Percentiles rank a stretch among this genome's conserved stretches.
Conservation (phyloP, 2,113 vertebrate species). For the Cephalopholis sonnerati region DNA sequence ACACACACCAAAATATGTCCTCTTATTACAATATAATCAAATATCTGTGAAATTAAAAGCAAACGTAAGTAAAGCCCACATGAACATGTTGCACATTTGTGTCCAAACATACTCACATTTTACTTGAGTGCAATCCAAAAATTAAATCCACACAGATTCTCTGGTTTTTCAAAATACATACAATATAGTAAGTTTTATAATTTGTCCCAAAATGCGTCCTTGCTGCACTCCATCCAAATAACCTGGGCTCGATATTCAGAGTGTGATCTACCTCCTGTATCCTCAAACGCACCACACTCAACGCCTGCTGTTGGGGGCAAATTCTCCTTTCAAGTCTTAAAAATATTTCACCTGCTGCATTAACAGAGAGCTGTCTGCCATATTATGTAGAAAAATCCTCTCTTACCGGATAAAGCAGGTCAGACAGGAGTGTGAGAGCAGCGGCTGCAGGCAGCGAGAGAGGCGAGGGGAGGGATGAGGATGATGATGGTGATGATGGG, state of each 20-base stretch:
- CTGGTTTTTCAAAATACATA: conserved; percentile 3
- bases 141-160: not conserved
- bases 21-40: not conserved
- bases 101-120: conserved; percentile 40
- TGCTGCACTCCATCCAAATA: conserved; percentile 21
- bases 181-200: not conserved
- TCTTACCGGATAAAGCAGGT: conserved; percentile 59
- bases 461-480: conserved; percentile 36
- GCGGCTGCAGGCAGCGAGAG: conserved; percentile 53
- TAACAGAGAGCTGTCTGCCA: not conserved
- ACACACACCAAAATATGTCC: not conserved
- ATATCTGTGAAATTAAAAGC: not conserved
- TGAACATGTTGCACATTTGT: not conserved
- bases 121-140: conserved; percentile 4
- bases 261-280: not conserved
- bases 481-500: conserved; percentile 24
- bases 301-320: not conserved
- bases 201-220: not conserved
- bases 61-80: not conserved
- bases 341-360: conserved; percentile 2
- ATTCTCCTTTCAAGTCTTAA: not conserved
- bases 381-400: conserved; percentile 4
- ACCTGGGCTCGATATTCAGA: conserved; percentile 7
- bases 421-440: conserved; percentile 52
- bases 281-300: conserved; percentile 1